Conservation (phyloP, 1,140 invertebrate species). For the Conus betulinus region DNA sequence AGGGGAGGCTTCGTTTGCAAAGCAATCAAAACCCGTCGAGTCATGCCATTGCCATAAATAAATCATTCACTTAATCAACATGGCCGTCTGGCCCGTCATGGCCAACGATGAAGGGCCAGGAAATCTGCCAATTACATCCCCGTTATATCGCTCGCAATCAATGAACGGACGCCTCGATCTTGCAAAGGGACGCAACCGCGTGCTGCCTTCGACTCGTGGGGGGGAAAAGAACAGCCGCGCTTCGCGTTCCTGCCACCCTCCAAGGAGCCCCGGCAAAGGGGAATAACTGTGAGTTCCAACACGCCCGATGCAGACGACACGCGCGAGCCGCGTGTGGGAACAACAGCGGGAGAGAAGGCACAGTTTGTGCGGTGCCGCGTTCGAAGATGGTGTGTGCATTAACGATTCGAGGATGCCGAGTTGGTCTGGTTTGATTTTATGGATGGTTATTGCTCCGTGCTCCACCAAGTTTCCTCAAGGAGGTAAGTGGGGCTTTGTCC, state of each 20-base stretch:
- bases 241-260: background rate
- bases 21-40: slow-evolving; percentile 3
- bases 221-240: too few relatives aligned
- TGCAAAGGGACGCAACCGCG: background rate
- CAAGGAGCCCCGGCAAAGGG: background rate
- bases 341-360: too few relatives aligned
- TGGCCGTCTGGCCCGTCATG: background rate
- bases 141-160: slow-evolving; percentile 3
- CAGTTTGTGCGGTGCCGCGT: background rate
- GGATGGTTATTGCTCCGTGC: background rate
- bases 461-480: background rate
- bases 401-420: background rate
- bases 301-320: too few relatives aligned
- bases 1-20: background rate
- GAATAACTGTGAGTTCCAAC: background rate
- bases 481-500: background rate
- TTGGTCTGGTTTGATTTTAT: background rate
- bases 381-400: background rate
- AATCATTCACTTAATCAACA: slow-evolving; percentile 17
- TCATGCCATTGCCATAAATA: background rate
- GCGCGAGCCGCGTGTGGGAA: too few relatives aligned
- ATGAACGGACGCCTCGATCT: background rate
- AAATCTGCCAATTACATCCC: slow-evolving; percentile 21
- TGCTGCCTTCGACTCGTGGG: background rate
- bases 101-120: background rate